These are phyloP conservation scores for Hirundo rustica DNA, from an alignment of 2,797 vertebrate genomes.

Conservation along the genomic window DNA sequence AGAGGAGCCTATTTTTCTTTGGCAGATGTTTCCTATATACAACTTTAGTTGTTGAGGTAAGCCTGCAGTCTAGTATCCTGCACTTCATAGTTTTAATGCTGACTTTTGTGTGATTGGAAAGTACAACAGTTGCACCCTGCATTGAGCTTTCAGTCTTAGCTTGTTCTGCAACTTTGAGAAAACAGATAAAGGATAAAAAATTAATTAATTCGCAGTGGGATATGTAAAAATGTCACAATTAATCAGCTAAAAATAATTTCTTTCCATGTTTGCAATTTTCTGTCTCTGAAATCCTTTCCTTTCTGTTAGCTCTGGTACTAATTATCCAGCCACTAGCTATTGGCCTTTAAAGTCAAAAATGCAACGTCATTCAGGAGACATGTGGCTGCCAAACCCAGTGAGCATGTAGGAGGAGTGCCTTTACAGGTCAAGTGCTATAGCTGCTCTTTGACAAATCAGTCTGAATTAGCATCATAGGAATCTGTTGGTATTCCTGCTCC, in stretches of 20 bases:
- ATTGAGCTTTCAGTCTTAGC: not conserved
- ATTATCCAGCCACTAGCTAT: constrained; percentile 12
- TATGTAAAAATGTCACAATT: not conserved
- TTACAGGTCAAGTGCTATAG: constrained; percentile 13
- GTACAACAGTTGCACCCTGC: not conserved
- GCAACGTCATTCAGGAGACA: not conserved
- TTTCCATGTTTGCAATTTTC: not conserved
- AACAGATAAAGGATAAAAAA: not conserved
- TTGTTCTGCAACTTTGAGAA: not conserved
- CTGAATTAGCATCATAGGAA: constrained; percentile 16
- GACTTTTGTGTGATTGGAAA: not conserved
- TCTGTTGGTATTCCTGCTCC: not conserved
- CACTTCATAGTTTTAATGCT: not conserved
- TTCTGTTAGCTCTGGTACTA: constrained; percentile 8
- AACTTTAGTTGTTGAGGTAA: not conserved
- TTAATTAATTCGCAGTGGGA: not conserved
- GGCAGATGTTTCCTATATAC: constrained; percentile 1
- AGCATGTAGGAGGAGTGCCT: not conserved
- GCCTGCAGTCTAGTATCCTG: not conserved
- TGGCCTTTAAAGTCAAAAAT: not conserved
- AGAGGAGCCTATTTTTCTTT: not conserved
- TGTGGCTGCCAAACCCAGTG: not conserved
- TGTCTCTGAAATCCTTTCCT: not conserved
- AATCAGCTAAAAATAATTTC: not conserved
- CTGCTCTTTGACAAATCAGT: constrained; percentile 11